Evolutionary conservation across 1,140 invertebrate species (phyloP).

Genomic region (Drosophila pectinifera): DNA sequence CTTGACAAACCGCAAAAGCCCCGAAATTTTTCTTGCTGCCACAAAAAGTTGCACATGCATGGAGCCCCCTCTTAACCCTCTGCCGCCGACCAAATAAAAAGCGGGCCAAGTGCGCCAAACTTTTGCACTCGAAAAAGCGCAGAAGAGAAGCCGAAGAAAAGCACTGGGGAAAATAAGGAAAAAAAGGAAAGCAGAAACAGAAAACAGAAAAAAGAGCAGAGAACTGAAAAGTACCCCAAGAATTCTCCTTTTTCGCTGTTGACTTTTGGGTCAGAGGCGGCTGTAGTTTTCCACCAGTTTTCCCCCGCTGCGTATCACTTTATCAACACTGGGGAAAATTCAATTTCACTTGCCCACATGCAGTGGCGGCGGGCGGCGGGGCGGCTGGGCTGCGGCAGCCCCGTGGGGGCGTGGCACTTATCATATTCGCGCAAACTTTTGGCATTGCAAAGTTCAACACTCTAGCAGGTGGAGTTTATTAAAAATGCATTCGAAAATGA

Average conservation of each 20-base stretch:
- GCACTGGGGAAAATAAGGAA: slow-evolving; percentile 12
- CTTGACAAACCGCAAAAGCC: slow-evolving; percentile 52
- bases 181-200: slow-evolving; percentile 8
- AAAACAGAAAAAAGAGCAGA: slow-evolving; percentile 7
- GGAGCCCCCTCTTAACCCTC: slow-evolving; percentile 2
- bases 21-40: slow-evolving; percentile 46
- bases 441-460: slow-evolving; percentile 45
- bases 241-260: slow-evolving; percentile 54
- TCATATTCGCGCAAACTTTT: slow-evolving; percentile 69
- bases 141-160: slow-evolving; percentile 35
- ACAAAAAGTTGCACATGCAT: slow-evolving; percentile 55
- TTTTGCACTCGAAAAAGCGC: slow-evolving; percentile 50
- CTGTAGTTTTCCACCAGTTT: slow-evolving; percentile 1
- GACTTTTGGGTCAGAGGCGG: slow-evolving; percentile 53
- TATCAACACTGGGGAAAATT: slow-evolving; percentile 75
- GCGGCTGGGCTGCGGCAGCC: background rate
- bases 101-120: slow-evolving; percentile 54
- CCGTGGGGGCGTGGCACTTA: slow-evolving; percentile 59
- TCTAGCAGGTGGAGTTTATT: slow-evolving; percentile 52
- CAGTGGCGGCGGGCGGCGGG: background rate
- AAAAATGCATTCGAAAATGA: slow-evolving; percentile 58
- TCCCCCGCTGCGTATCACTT: slow-evolving; percentile 56
- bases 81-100: slow-evolving; percentile 43
- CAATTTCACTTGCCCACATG: slow-evolving; percentile 76
- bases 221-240: slow-evolving; percentile 31